Conservation (phyloP, 2,888 invertebrate species). For the Macroteleia sp. region DNA sequence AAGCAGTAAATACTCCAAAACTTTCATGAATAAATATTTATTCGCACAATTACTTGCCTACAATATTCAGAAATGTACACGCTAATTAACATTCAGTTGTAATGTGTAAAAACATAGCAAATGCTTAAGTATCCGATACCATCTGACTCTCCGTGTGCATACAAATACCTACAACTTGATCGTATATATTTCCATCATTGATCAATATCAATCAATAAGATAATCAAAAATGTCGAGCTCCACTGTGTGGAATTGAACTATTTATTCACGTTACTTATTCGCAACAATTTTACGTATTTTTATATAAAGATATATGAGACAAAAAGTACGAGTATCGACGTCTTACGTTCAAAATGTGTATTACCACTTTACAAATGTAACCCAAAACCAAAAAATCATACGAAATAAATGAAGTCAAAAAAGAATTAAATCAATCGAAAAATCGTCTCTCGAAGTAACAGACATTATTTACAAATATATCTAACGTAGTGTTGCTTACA, state of each 20-base stretch:
- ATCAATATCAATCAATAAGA: slow-evolving; percentile 51
- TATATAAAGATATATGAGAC: slow-evolving; percentile 12
- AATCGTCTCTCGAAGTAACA: slow-evolving; percentile 58
- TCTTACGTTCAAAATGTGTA: slow-evolving; percentile 3
- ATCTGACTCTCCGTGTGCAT: slow-evolving; percentile 64
- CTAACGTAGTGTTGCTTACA: slow-evolving; percentile 51
- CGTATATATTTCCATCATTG: slow-evolving; percentile 15
- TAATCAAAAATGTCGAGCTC: not conserved
- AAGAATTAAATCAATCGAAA: too few relatives aligned
- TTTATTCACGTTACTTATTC: slow-evolving; percentile 10
- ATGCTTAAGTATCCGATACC: slow-evolving; percentile 69
- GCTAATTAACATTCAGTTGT: slow-evolving; percentile 69
- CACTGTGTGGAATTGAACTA: slow-evolving; percentile 28
- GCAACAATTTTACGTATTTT: slow-evolving; percentile 32
- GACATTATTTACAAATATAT: slow-evolving; percentile 57
- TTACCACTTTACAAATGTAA: too few relatives aligned
- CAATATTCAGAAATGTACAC: slow-evolving; percentile 73
- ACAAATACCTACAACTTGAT: slow-evolving; percentile 60
- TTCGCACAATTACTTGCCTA: slow-evolving; percentile 77
- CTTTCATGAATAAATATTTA: slow-evolving; percentile 78
- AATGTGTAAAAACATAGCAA: slow-evolving; percentile 71
- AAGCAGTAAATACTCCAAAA: slow-evolving; percentile 47
- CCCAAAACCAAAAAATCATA: slow-evolving; percentile 54
- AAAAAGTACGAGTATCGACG: slow-evolving; percentile 15
- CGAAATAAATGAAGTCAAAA: slow-evolving; percentile 6